Percentiles rank a stretch among this genome's conserved stretches.
These are phyloP conservation scores for Onthophagus taurus DNA, from an alignment of 1,140 invertebrate genomes.

Conservation along the genomic window DNA sequence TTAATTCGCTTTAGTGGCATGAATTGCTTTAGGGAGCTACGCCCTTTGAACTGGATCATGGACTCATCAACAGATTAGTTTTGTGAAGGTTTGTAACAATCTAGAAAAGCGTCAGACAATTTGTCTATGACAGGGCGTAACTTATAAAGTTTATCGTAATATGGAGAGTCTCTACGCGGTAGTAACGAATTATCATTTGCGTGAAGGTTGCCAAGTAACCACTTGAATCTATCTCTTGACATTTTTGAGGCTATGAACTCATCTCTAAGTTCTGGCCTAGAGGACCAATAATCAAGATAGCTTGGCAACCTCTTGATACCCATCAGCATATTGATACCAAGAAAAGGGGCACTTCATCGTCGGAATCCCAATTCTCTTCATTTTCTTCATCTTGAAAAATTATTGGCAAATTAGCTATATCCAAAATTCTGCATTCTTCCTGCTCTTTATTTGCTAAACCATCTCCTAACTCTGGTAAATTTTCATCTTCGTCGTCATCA, in stretches of 20 bases:
- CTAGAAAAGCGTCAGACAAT: too few relatives aligned
- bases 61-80: too few relatives aligned
- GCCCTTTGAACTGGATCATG: too few relatives aligned
- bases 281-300: constrained; percentile 11
- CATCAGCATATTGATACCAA: constrained; percentile 21
- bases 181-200: too few relatives aligned
- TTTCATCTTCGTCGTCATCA: background rate
- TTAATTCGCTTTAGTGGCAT: constrained; percentile 40
- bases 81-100: too few relatives aligned
- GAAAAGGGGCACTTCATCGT: constrained; percentile 11
- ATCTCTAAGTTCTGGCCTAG: constrained; percentile 2
- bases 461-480: background rate
- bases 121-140: too few relatives aligned
- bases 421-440: background rate
- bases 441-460: background rate
- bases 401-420: background rate
- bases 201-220: too few relatives aligned
- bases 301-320: constrained; percentile 6
- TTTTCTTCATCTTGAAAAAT: background rate
- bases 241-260: background rate
- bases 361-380: background rate
- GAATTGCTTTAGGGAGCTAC: too few relatives aligned
- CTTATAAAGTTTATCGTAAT: too few relatives aligned
- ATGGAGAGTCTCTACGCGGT: too few relatives aligned
- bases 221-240: constrained; percentile 5